Conservation (phyloP, 2,797 vertebrate genomes). For the Megaceryle alcyon region DNA sequence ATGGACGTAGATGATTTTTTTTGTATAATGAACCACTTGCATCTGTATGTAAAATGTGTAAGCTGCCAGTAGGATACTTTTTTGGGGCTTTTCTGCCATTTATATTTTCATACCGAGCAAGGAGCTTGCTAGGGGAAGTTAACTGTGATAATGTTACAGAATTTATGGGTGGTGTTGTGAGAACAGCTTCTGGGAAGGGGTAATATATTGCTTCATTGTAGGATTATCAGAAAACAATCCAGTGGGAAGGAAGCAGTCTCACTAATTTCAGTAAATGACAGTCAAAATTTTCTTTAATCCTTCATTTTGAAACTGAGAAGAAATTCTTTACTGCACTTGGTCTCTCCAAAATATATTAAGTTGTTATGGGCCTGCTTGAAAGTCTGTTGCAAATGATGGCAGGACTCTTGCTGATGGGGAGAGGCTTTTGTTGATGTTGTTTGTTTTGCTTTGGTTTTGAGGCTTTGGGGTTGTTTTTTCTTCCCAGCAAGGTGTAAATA, state of each 20-base stretch:
- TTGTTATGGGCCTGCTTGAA: background rate
- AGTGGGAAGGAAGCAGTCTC: background rate
- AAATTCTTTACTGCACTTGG: background rate
- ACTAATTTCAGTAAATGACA: background rate
- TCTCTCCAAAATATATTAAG: background rate
- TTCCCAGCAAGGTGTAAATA: background rate
- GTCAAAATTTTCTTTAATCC: background rate
- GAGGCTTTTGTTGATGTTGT: too few relatives aligned
- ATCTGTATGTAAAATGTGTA: background rate
- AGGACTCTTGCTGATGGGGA: background rate
- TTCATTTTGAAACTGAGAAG: background rate
- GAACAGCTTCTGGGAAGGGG: background rate
- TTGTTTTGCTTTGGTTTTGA: background rate
- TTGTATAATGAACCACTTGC: background rate
- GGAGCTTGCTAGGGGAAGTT: background rate
- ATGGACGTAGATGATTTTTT: background rate
- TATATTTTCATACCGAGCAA: background rate
- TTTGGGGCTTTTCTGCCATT: background rate
- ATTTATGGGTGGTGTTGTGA: background rate
- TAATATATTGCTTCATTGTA: background rate
- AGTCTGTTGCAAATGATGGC: background rate
- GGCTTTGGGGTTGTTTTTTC: background rate
- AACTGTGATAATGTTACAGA: background rate
- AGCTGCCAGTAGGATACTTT: background rate
- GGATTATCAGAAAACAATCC: background rate